Evolutionary conservation across 2,797 vertebrate species (phyloP), one percentile per base, ranked within the genome.

Genomic region (Knipowitschia caucasica): DNA sequence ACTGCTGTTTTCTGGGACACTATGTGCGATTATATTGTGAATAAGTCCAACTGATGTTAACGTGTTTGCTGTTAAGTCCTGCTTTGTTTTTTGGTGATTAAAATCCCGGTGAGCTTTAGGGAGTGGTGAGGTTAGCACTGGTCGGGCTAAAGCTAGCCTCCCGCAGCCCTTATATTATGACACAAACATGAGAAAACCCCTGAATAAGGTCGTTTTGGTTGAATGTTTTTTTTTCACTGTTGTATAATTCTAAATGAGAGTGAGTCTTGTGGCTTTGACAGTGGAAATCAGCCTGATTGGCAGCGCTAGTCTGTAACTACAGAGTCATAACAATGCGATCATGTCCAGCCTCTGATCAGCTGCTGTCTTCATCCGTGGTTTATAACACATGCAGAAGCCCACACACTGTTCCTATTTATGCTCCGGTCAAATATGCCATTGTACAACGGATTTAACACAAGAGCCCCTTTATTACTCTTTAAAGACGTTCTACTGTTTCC

Each of bases 111-210:
- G 9, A 38, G 30, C 21, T 33, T 53, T 27, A 23, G 84, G 84
- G 85, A 87, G 86, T 75, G 83, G 79, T 84, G 63, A 73, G 64
- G 84, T 83, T 87, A 85, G 67, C 62, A 23, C 23, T 33, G 50
- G 1, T 18, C 53, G 68, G 73, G 67, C 59, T 47, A 45, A 38
- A 7, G 49, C 49, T 52, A 27, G 49, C 11, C 24, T 21, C 20
- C n/a, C 14, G 53, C 56, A 27, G 46, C 61, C 57, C 18, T 21
- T 7, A 7, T 5, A 49, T 38, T 18, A 36, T 7, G 51, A 34
- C 4, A 12, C 25, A 59, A 46, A 39, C 3, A 14, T 12, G 12
- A 14, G 47, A 2, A 46, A 23, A 17, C 17, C n/a, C n/a, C 29
- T 27, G 15, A 52, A 9, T 26, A 30, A 40, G 23, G 2, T 17